These are phyloP conservation scores for Xylota sylvarum DNA, from an alignment of 2,888 invertebrate species.

Conservation along the genomic window DNA sequence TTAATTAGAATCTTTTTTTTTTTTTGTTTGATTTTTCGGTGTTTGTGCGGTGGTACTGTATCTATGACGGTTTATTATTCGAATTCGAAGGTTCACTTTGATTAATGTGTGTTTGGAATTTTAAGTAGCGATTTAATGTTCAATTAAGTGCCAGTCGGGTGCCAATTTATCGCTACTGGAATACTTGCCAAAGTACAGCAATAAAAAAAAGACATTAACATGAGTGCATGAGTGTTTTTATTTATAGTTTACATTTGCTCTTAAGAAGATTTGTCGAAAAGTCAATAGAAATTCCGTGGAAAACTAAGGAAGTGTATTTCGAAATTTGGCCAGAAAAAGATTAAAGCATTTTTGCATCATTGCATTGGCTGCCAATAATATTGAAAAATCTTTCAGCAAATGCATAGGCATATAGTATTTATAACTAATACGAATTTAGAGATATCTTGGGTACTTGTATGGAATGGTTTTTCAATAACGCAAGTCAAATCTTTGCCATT, in stretches of 20 bases:
- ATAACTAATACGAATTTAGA: no score
- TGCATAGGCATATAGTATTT: no score
- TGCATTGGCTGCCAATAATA: not conserved
- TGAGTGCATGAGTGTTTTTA: constrained; percentile 7
- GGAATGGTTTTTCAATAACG: no score
- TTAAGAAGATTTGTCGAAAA: not conserved
- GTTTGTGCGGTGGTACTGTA: not conserved
- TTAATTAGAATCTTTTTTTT: constrained; percentile 1
- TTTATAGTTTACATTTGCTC: constrained; percentile 3
- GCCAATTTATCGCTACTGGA: not conserved
- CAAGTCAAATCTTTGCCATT: no score
- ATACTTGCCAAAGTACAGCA: constrained; percentile 8
- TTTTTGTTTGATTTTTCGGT: not conserved
- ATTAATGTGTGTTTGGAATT: constrained; percentile 14
- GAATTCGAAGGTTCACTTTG: constrained; percentile 2
- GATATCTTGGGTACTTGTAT: no score
- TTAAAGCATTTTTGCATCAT: not conserved
- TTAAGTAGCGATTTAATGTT: not conserved
- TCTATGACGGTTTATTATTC: constrained; percentile 5
- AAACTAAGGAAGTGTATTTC: not conserved
- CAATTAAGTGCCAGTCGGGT: constrained; percentile 5
- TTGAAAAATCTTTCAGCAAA: no score
- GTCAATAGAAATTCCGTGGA: not conserved
- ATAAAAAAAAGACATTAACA: constrained; percentile 28
- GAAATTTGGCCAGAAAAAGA: not conserved